Conservation (phyloP, 2,888 invertebrate genomes). For the Leptinotarsa tumamoca region DNA sequence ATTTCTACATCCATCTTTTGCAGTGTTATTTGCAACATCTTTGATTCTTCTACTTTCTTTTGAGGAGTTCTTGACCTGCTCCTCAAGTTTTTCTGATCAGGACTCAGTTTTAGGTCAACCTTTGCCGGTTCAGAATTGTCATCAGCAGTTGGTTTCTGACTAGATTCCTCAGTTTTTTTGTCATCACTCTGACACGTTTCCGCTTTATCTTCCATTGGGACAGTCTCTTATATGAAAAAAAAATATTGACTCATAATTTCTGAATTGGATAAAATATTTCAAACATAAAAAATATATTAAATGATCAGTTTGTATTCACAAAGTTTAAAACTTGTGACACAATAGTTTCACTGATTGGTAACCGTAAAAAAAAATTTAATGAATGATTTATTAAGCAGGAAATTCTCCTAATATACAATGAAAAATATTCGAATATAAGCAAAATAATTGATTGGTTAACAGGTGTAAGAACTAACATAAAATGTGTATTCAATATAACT, state of each 20-base stretch:
- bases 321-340: too few relatives aligned
- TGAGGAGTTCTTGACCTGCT: slow-evolving; percentile 51
- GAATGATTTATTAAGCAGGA: too few relatives aligned
- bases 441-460: too few relatives aligned
- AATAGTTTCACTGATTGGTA: too few relatives aligned
- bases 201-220: slow-evolving; percentile 14
- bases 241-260: not conserved
- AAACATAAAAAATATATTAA: too few relatives aligned
- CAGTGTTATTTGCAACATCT: slow-evolving; percentile 33
- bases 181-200: slow-evolving; percentile 1
- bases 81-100: slow-evolving; percentile 37
- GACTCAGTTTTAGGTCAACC: slow-evolving; percentile 24
- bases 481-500: too few relatives aligned
- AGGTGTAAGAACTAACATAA: too few relatives aligned
- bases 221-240: not conserved
- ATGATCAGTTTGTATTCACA: too few relatives aligned
- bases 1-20: slow-evolving; percentile 36
- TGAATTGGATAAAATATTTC: not conserved
- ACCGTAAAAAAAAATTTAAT: too few relatives aligned
- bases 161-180: slow-evolving; percentile 13
- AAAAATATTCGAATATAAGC: too few relatives aligned
- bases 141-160: not conserved
- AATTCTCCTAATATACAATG: too few relatives aligned
- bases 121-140: slow-evolving; percentile 16
- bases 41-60: slow-evolving; percentile 41